Base-by-base conservation (phyloP, 2,113 vertebrate species). In the Prolemur simus region DNA sequence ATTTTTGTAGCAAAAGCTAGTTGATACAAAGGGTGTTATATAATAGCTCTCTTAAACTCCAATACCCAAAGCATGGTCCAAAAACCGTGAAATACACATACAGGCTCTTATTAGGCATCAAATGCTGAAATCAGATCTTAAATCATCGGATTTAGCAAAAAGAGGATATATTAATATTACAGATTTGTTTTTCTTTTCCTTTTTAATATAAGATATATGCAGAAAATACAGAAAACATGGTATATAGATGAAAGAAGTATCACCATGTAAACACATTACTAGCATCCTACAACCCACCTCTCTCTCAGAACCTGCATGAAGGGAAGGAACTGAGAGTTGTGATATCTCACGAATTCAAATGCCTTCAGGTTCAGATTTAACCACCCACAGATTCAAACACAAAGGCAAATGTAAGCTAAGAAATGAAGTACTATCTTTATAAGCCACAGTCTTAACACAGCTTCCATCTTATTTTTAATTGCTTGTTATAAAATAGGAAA, bases 21-120 rank as follows among this genome's bases (percentile, higher is more conserved):
- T n/a, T 77, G 23, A 47, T 14, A 9, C 0, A 52, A 54, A 8
- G 9, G 0, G 0, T 68, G 6, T 18, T 18, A 49, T 71, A 64
- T 83, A 68, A 58, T 69, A 54, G 14, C 3, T 7, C 8, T 63
- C 11, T 23, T 32, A 69, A 85, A 54, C 8, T 49, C 11, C 1
- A 54, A 37, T 71, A 85, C 39, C 2, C 25, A 81, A 96, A 93
- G 18, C 32, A 63, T 34, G 11, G 7, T 3, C 0, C 14, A 64
- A 68, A 76, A 47, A 37, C 18, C 2, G 52, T 63, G 20, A 64
- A 47, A 91, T 18, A 84, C 18, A 92, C 13, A 54, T 42, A 45
- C 77, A 78, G 6, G 5, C 58, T 94, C 17, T 68, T 74, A 34
- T 34, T 69, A 82, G 17, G 5, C 32, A 83, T 52, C 27, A 37